Evolutionary conservation across 37 sponge, comb jelly and placozoan genomes (phyloP).

Genomic region (Ephydatia muelleri): DNA sequence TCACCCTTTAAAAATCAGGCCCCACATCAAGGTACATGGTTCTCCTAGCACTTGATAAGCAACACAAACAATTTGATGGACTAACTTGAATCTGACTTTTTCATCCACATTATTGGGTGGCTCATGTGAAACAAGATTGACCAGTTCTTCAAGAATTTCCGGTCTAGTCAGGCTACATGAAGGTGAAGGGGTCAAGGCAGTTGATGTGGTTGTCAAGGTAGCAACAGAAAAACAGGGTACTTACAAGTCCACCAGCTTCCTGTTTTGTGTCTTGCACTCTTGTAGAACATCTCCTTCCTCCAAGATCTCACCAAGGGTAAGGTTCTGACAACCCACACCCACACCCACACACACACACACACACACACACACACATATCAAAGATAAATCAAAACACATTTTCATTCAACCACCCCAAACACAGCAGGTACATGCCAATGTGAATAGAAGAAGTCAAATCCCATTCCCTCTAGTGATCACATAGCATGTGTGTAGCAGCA

Average conservation of each 20-base stretch:
- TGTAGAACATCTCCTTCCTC: conserved; percentile 92
- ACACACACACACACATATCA: background rate
- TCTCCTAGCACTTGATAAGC: too few relatives aligned
- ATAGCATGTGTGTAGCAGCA: too few relatives aligned
- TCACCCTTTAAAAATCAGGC: background rate
- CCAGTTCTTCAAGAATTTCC: conserved; percentile 64
- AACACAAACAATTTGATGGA: too few relatives aligned
- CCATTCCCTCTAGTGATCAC: too few relatives aligned
- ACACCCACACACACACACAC: background rate
- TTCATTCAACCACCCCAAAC: too few relatives aligned
- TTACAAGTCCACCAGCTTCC: conserved; percentile 87
- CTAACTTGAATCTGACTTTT: conserved; percentile 79
- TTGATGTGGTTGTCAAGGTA: background rate
- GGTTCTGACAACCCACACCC: conserved; percentile 32
- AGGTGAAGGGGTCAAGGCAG: background rate
- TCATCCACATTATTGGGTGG: conserved; percentile 54
- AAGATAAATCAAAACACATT: too few relatives aligned
- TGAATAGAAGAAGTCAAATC: too few relatives aligned
- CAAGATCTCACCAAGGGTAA: conserved; percentile 65
- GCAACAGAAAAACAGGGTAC: conserved; percentile 13
- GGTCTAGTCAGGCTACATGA: conserved; percentile 49
- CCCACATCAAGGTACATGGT: background rate
- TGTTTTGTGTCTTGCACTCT: conserved; percentile 89
- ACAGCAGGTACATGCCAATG: too few relatives aligned
- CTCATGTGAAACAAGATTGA: conserved; percentile 53